Evolutionary conservation across 2,888 invertebrate genomes (phyloP), one percentile per base, ranked within the genome.

Genomic region (Caenorhabditis doughertyi): DNA sequence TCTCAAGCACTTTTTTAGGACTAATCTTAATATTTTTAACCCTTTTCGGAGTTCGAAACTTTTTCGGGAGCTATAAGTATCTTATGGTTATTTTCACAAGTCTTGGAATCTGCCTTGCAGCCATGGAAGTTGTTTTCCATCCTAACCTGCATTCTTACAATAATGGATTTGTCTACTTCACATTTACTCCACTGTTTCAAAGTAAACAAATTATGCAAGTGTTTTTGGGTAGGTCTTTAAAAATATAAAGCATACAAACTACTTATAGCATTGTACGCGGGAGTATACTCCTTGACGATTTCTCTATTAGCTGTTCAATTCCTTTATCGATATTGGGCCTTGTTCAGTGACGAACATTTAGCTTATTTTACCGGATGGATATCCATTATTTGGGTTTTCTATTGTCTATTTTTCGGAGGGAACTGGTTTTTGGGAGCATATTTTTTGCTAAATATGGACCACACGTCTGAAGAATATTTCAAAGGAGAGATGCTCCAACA

Each of bases 81-180:
- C n/a, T n/a, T n/a, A n/a, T n/a, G n/a, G n/a, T 51, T 5, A 23
- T 16, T 16, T 53, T 53, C 16, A 13, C 27, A 4, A 27, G 13
- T 13, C 4, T 53, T 16, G 53, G 53, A 2, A 27, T 53, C 3
- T 11, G 13, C 5, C 27, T 53, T 1, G 53, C 27, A 27, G 25
- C 13, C 8, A 11, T 53, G 0, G 53, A 53, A 23, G 27, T 23
- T 3, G 27, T 53, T 16, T 27, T 53, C 27, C 53, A 53, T 53
- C 53, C 53, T 25, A 53, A 53, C 16, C 53, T 51, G 21, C 49
- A 51, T 23, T 51, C 27, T 53, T 53, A 53, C 16, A 53, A 27
- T 13, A 2, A 32, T 32, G 32, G 32, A 7, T 32, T 32, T 32
- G 32, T 32, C 5, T 32, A 7, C 9, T 32, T 32, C 32, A 32